Evolutionary conservation across 1,140 invertebrate genomes (phyloP).

Genomic region (Drosophila parvula): DNA sequence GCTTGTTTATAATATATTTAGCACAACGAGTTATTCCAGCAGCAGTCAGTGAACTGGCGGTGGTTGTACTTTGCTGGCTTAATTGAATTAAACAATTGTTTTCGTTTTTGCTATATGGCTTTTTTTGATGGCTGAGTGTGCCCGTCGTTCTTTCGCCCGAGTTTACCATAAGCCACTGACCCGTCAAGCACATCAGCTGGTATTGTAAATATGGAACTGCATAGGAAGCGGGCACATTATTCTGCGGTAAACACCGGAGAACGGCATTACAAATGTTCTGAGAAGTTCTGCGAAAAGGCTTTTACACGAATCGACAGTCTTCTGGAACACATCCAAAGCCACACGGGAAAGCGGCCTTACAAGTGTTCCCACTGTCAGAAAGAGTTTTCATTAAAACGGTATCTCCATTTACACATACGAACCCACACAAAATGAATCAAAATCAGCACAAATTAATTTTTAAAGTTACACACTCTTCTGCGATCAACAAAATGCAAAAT

Average conservation of each 20-base stretch:
- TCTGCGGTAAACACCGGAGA: not conserved
- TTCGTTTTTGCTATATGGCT: slow-evolving; percentile 11
- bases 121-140: slow-evolving; percentile 1
- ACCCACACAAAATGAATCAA: not conserved
- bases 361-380: not conserved
- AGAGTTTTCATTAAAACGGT: not conserved
- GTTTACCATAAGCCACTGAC: not conserved
- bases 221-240: not conserved
- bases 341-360: not conserved
- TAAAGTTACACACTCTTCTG: too few relatives aligned
- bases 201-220: not conserved
- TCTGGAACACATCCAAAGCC: not conserved
- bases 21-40: not conserved
- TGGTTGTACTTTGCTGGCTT: not conserved
- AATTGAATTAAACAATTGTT: slow-evolving; percentile 42
- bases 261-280: not conserved
- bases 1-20: not conserved
- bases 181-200: not conserved
- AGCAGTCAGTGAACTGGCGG: not conserved
- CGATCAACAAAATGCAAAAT: too few relatives aligned
- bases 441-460: too few relatives aligned
- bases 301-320: not conserved
- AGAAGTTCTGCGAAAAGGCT: not conserved
- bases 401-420: not conserved
- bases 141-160: not conserved